Evolutionary conservation across 2,888 invertebrate species (phyloP).

Genomic region (Tetanocera ferruginea): DNA sequence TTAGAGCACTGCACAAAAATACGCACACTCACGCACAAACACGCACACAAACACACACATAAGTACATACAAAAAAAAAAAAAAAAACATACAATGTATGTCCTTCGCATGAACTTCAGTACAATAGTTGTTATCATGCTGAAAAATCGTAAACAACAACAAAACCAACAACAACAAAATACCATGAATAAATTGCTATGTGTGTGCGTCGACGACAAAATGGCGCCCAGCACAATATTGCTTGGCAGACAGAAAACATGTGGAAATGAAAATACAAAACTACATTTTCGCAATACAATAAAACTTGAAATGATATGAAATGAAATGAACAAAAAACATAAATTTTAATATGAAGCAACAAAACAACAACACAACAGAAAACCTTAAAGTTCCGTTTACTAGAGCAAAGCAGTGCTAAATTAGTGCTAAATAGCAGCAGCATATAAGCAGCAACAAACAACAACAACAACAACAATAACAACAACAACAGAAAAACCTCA

Average conservation of each 20-base stretch:
- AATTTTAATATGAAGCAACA: too few species aligned
- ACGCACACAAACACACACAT: too few species aligned
- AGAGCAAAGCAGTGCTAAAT: too few species aligned
- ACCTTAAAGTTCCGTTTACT: too few species aligned
- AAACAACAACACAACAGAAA: too few species aligned
- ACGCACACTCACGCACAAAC: too few species aligned
- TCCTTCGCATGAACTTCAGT: too few species aligned
- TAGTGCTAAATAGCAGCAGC: neutral
- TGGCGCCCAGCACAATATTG: conserved; percentile 20
- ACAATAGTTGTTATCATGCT: conserved; percentile 9
- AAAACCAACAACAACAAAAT: neutral
- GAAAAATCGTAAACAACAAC: neutral
- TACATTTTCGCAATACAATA: neutral
- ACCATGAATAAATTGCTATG: neutral
- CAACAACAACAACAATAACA: neutral
- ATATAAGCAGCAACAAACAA: neutral
- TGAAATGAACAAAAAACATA: too few species aligned
- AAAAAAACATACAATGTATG: too few species aligned
- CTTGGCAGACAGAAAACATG: neutral
- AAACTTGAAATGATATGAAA: too few species aligned
- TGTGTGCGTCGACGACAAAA: conserved; percentile 3
- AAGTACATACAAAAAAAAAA: too few species aligned
- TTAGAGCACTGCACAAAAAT: too few species aligned
- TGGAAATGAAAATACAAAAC: neutral
- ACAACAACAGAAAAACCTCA: neutral